Base-by-base conservation (phyloP, 2,888 invertebrate species). In the Gymnosoma rotundatum region DNA sequence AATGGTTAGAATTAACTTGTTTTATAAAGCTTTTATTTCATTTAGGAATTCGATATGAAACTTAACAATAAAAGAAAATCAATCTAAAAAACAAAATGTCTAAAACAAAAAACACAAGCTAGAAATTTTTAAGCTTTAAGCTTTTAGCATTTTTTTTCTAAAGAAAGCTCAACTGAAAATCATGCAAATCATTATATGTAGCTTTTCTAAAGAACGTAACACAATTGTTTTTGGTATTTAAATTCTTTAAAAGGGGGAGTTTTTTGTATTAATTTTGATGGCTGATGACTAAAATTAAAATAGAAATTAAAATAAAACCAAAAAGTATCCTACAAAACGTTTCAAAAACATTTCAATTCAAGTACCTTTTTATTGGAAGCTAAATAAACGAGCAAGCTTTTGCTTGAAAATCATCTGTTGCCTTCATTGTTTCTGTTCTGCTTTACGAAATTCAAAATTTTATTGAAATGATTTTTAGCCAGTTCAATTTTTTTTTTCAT, bases 241-340 rank as follows among this genome's bases (percentile, higher is more conserved):
- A 61, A 54, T 69, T 32, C 18, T 48, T 72, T 78, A n/a, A 38
- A 69, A 42, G 50, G 76, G 69, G 74, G 58, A 58, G 50, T 64
- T 70, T 88, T 90, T 88, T 88, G 87, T 89, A 89, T 88, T 89
- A 88, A 89, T 84, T 84, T 84, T 84, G 81, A 91, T 91, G 92
- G 89, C 88, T 86, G 89, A 90, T 91, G 92, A 91, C 78, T 78
- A 87, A 72, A 78, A 86, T 67, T 20, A 64, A n/a, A 36, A 70
- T 69, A 69, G 50, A 74, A 36, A 69, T 42, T 50, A 25, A 75
- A 74, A 69, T 45, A 63, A 61, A 75, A 56, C 45, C 45, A 60
- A 36, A 52, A 20, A 58, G 9, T 21, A 45, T 32, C 38, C 32
- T 67, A n/a, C 9, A 7, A 8, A 4, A 38, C 18, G 12, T 9